phyloP scores from a whole-genome alignment of 2,888 invertebrate species.

The Polydrusus pterygomalis region DNA sequence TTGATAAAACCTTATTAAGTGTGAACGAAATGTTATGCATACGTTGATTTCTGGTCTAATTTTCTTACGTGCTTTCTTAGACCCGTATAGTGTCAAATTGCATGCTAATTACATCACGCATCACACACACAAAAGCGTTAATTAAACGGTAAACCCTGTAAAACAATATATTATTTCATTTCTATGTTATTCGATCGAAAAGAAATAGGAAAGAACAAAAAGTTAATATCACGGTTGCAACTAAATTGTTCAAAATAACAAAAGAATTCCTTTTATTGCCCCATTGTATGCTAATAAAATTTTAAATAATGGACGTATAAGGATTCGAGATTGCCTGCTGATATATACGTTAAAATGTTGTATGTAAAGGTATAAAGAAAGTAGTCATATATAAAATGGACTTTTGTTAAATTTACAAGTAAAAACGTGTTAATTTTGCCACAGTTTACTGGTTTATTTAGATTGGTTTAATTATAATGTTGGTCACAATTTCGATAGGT shows the following conservation, averaged over 20 bases:
- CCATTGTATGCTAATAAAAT: constrained; percentile 56
- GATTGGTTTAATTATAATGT: constrained; percentile 5
- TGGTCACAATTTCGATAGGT: neutral
- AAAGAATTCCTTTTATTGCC: constrained; percentile 53
- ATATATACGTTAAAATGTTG: constrained; percentile 33
- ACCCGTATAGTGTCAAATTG: too few relatives aligned
- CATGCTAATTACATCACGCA: too few relatives aligned
- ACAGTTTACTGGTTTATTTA: constrained; percentile 13
- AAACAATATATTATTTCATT: constrained; percentile 30
- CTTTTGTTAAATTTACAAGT: constrained; percentile 18
- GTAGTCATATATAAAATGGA: constrained; percentile 26
- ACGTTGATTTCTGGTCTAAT: too few relatives aligned
- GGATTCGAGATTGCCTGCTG: constrained; percentile 32
- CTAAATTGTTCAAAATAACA: constrained; percentile 53
- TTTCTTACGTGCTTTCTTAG: too few relatives aligned
- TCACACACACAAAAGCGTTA: too few relatives aligned
- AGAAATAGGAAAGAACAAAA: constrained; percentile 50
- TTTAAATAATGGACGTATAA: constrained; percentile 52
- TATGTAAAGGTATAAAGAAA: constrained; percentile 30
- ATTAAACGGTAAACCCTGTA: constrained; percentile 17
- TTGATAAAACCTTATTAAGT: too few relatives aligned
- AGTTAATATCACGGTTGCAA: constrained; percentile 50
- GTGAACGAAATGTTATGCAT: too few relatives aligned
- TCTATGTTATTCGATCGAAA: constrained; percentile 25
- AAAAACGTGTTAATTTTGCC: constrained; percentile 18